Percentiles rank a stretch among this genome's conserved stretches.
These are phyloP conservation scores for Mus spretus DNA, from an alignment of 2,797 vertebrate genomes.

Conservation along the genomic window DNA sequence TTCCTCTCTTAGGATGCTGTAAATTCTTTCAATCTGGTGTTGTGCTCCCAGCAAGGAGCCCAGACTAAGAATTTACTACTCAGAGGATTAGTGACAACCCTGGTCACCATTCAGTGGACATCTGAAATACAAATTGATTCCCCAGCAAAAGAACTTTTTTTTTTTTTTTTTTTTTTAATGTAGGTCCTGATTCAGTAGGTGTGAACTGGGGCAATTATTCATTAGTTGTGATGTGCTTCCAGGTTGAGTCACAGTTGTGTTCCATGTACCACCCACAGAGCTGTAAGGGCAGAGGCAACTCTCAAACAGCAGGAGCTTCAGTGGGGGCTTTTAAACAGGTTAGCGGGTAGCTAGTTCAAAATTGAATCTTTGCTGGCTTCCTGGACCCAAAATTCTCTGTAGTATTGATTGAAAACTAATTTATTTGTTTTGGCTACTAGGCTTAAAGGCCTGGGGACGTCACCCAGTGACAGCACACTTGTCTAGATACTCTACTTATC, in stretches of 20 bases:
- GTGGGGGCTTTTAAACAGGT: background rate
- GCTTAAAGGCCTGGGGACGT: background rate
- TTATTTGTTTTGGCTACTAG: slow-evolving; percentile 1
- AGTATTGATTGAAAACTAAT: background rate
- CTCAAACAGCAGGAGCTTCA: background rate
- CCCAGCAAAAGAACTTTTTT: background rate
- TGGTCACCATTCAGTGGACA: background rate
- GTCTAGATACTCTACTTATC: background rate
- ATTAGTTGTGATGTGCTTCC: background rate
- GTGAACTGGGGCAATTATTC: background rate
- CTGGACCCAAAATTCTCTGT: background rate
- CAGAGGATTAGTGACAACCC: background rate
- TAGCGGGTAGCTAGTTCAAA: background rate
- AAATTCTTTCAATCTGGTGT: background rate
- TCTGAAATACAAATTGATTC: background rate
- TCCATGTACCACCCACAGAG: background rate
- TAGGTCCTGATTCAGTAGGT: background rate
- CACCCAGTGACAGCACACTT: background rate
- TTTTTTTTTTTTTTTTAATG: too few species aligned
- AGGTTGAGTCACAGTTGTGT: background rate
- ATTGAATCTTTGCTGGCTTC: background rate
- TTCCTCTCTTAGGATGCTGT: background rate
- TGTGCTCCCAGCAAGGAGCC: background rate
- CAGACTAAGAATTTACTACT: slow-evolving; percentile 2
- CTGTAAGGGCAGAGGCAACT: background rate